Conservation (phyloP, 64 coral and sea anemone species). For the Acropora tenuis region DNA sequence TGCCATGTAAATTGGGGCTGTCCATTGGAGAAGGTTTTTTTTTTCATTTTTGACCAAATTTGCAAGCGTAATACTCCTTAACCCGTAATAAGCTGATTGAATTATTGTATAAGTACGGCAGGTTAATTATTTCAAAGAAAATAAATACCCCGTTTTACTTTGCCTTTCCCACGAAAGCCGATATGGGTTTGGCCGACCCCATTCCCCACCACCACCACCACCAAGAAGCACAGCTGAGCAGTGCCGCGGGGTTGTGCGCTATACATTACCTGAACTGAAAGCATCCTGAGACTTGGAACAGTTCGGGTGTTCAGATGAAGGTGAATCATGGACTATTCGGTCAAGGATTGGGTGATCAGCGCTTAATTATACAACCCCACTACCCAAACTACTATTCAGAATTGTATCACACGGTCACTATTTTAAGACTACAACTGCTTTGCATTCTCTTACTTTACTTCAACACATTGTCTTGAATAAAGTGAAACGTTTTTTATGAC, state of each 20-base stretch:
- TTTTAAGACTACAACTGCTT: neutral
- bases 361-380: slow-evolving; percentile 17
- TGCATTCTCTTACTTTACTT: neutral
- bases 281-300: slow-evolving; percentile 22
- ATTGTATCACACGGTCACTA: neutral
- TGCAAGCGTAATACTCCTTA: no score
- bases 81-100: neutral
- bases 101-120: neutral
- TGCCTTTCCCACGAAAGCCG: neutral
- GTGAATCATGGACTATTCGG: neutral
- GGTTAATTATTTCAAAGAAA: neutral
- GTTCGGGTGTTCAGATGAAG: slow-evolving; percentile 4
- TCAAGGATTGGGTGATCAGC: slow-evolving; percentile 25
- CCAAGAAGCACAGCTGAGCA: slow-evolving; percentile 10
- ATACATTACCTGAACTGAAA: slow-evolving; percentile 21
- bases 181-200: neutral
- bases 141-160: neutral
- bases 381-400: neutral
- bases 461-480: neutral
- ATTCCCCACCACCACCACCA: neutral
- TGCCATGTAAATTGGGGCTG: no score
- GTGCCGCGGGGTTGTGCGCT: neutral
- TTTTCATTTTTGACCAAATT: no score
- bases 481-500: neutral
- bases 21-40: no score